phyloP scores from a whole-genome alignment of 2,113 vertebrate species.

The Thunnus thynnus region DNA sequence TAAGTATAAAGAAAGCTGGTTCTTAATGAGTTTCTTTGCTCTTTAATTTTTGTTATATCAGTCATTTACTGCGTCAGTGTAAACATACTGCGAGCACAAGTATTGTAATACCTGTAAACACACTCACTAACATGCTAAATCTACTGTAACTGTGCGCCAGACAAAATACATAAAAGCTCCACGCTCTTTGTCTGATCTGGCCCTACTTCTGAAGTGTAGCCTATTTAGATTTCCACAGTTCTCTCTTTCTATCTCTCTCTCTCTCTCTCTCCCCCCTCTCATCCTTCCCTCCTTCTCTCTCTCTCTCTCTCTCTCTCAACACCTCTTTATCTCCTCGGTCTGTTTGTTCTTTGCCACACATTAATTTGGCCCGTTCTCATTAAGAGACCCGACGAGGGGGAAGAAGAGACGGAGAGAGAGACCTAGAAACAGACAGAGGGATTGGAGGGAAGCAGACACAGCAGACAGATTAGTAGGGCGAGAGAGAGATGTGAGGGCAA shows the following conservation, averaged over 20 bases:
- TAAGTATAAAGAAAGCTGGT: not conserved
- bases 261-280: not conserved
- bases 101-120: conserved; percentile 17
- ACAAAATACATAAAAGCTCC: conserved; percentile 4
- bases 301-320: conserved; percentile 28
- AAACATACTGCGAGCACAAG: too few relatives aligned
- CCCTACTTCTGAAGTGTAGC: conserved; percentile 28
- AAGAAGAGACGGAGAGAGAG: not conserved
- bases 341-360: conserved; percentile 56
- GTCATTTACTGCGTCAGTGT: not conserved
- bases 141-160: not conserved
- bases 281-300: conserved; percentile 22
- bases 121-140: not conserved
- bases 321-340: conserved; percentile 60
- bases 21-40: not conserved
- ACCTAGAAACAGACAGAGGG: conserved; percentile 14
- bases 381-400: conserved; percentile 24
- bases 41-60: not conserved
- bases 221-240: conserved; percentile 39
- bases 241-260: conserved; percentile 8
- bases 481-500: not conserved
- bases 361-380: conserved; percentile 46
- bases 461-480: conserved; percentile 31
- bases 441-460: not conserved
- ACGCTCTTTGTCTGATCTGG: conserved; percentile 31